Evolutionary conservation across 2,797 vertebrate genomes (phyloP).

Genomic region (Sebastes itinus): DNA sequence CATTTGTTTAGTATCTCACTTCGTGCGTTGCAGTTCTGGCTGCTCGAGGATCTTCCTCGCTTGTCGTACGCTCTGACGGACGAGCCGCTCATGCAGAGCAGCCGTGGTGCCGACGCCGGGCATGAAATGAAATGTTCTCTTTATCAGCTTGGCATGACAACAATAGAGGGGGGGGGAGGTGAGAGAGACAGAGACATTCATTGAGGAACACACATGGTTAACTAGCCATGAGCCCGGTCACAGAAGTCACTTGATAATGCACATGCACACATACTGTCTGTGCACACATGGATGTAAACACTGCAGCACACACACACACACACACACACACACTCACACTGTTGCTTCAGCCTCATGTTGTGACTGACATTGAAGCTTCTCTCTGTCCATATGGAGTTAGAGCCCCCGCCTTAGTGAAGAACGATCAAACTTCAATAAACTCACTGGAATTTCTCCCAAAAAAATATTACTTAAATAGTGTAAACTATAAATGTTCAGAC

Average conservation of each 20-base stretch:
- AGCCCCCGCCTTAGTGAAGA: neutral
- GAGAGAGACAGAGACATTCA: neutral
- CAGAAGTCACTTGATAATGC: constrained; percentile 26
- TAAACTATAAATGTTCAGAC: neutral
- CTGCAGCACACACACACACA: neutral
- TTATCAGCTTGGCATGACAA: constrained; percentile 45
- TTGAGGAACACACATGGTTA: constrained; percentile 18
- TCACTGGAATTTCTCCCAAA: neutral
- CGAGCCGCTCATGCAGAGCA: constrained; percentile 49
- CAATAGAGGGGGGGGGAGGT: neutral
- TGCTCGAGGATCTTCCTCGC: constrained; percentile 29
- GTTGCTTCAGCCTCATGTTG: constrained; percentile 17
- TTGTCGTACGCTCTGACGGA: constrained; percentile 36
- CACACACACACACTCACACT: constrained; percentile 2
- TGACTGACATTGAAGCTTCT: constrained; percentile 14
- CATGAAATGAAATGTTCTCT: constrained; percentile 63
- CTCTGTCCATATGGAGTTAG: neutral
- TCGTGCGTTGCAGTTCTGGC: neutral
- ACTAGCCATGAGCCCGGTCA: constrained; percentile 30
- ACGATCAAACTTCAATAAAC: neutral
- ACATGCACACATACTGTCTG: neutral
- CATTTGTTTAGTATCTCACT: constrained; percentile 40
- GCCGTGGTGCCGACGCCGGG: constrained; percentile 27
- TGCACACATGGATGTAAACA: constrained; percentile 28
- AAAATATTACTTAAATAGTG: neutral